Evolutionary conservation across 2,888 invertebrate species (phyloP).

Genomic region (Nasonovia ribisnigri): DNA sequence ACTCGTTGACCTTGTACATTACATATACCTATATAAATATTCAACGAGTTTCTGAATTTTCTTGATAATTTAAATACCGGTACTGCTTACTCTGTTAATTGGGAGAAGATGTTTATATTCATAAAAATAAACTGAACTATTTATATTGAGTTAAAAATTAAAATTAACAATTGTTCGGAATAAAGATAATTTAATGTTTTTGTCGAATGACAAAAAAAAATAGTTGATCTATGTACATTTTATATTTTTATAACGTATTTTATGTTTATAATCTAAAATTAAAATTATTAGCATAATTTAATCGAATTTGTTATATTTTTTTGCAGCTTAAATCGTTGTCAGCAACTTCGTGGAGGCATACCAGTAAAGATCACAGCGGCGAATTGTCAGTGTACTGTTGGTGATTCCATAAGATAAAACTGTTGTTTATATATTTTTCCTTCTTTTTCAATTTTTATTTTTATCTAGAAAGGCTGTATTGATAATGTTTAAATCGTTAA

Average conservation of each 20-base stretch:
- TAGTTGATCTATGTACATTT: neutral
- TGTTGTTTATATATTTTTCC: constrained; percentile 61
- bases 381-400: constrained; percentile 86
- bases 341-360: constrained; percentile 82
- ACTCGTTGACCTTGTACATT: neutral
- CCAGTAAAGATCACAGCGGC: constrained; percentile 77
- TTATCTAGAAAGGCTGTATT: constrained; percentile 66
- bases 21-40: neutral
- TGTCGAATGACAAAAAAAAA: neutral
- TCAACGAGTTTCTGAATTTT: neutral
- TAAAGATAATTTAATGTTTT: neutral
- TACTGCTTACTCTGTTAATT: neutral
- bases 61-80: neutral
- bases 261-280: neutral
- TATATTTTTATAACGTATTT: neutral
- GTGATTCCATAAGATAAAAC: constrained; percentile 72
- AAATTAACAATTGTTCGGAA: neutral
- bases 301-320: constrained; percentile 40
- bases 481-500: constrained; percentile 53
- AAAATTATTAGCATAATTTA: neutral
- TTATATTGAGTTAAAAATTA: neutral
- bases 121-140: neutral
- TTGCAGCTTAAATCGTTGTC: constrained; percentile 82
- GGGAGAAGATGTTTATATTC: neutral
- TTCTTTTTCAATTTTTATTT: constrained; percentile 66